Evolutionary conservation across 2,797 vertebrate genomes (phyloP).

Genomic region (Pipistrellus pipistrellus): DNA sequence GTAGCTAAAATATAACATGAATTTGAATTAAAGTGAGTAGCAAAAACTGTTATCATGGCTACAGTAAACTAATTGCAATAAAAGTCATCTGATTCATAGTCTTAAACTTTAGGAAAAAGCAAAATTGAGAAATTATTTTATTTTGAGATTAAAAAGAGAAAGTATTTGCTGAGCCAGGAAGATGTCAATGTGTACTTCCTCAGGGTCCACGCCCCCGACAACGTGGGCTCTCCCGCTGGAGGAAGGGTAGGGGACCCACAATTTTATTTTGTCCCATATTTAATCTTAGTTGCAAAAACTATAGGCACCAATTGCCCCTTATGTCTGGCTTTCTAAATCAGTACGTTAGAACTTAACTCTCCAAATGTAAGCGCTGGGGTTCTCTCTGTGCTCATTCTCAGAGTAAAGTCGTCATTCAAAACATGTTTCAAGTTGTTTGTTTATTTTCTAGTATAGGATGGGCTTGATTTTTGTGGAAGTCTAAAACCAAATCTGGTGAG

Average conservation of each 20-base stretch:
- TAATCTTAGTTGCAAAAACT: conserved; percentile 36
- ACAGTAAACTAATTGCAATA: not conserved
- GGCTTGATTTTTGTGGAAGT: conserved; percentile 40
- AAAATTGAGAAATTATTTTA: conserved; percentile 63
- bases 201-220: not conserved
- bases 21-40: not conserved
- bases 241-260: not conserved
- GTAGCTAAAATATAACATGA: conserved; percentile 38
- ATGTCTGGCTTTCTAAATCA: conserved; percentile 41
- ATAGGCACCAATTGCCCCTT: not conserved
- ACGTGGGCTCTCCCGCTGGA: not conserved
- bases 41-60: not conserved
- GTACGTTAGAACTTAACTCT: conserved; percentile 24
- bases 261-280: conserved; percentile 10
- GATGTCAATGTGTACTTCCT: not conserved
- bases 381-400: conserved; percentile 46
- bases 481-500: conserved; percentile 25
- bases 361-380: not conserved
- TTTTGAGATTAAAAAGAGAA: conserved; percentile 57
- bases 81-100: conserved; percentile 15
- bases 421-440: conserved; percentile 54
- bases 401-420: conserved; percentile 42
- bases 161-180: not conserved
- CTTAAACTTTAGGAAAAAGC: conserved; percentile 27
- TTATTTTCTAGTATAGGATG: conserved; percentile 21